Base-by-base conservation (phyloP, 2,113 vertebrate species). In the Zosterops japonicus region DNA sequence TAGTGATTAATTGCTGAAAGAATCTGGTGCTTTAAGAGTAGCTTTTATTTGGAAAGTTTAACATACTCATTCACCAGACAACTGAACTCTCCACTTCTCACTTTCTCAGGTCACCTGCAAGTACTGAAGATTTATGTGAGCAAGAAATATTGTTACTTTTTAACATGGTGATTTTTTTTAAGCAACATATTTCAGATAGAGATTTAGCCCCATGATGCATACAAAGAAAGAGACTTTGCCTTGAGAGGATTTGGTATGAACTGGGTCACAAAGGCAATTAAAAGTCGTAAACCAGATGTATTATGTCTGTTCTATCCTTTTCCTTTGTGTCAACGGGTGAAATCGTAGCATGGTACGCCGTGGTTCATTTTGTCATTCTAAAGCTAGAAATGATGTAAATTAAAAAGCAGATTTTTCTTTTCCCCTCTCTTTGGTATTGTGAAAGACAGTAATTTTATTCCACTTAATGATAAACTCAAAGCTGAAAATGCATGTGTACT, bases 51-150 rank as follows among this genome's bases (percentile, higher is more conserved):
- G 85, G 93, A 94, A 96, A 95, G 85, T 96, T 35, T 97, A 97
- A 97, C 97, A 94, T 96, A 86, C 91, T 96, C 87, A 87, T 97
- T 98, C 96, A 97, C 97, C 97, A 98, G 97, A 95, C 97, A 98
- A 97, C 97, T 96, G 68, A 98, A 98, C 97, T 98, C 98, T 97
- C 96, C 95, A 93, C 93, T 96, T 97, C 97, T 97, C 96, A 96
- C 97, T 97, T 97, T 97, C 97, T 97, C 96, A 96, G 97, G 97
- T 98, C 98, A 98, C 97, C 97, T 97, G 97, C 96, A 97, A 98
- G 93, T 92, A 96, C 87, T 87, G 56, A 94, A 98, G 96, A 98
- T 98, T 98, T 98, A 98, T 98, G 97, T 92, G 96, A 95, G 93
- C 91, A 97, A 98, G 97, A 97, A 98, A 97, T 87, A 76, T 93